phyloP scores from a whole-genome alignment of 2,888 invertebrate species.

The Microlaimidae sp. region DNA sequence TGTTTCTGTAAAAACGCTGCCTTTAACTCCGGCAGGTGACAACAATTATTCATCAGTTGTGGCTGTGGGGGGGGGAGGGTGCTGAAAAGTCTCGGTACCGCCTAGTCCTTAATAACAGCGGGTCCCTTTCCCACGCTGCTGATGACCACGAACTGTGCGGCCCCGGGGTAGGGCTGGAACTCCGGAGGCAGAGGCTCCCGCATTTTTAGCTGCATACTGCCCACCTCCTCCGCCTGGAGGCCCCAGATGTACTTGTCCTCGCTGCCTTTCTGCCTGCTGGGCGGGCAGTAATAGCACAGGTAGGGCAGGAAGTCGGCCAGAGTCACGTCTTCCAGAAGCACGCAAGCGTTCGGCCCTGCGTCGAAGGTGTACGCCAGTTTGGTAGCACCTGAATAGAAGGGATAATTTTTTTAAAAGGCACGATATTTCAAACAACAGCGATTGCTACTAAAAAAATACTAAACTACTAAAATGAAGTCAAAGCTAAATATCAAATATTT shows the following conservation, averaged over 20 bases:
- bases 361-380: constrained; percentile 89
- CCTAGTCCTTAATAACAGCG: too few relatives aligned
- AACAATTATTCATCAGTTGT: too few relatives aligned
- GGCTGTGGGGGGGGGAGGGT: too few relatives aligned
- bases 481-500: too few relatives aligned
- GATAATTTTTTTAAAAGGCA: too few relatives aligned
- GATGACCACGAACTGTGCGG: constrained; percentile 7
- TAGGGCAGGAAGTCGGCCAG: constrained; percentile 3
- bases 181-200: not conserved
- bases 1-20: too few relatives aligned
- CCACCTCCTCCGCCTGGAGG: not conserved
- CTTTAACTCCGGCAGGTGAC: too few relatives aligned
- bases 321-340: constrained; percentile 48
- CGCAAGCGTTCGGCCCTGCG: constrained; percentile 88
- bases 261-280: not conserved
- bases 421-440: not conserved
- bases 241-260: constrained; percentile 3
- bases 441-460: too few relatives aligned
- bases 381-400: too few relatives aligned
- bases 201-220: too few relatives aligned
- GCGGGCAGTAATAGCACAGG: constrained; percentile 7
- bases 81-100: too few relatives aligned
- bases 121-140: constrained; percentile 10
- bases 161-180: not conserved
- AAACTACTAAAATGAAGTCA: too few relatives aligned